Base-by-base conservation (phyloP, 2,888 invertebrate species). In the Willowsia nigromaculata region DNA sequence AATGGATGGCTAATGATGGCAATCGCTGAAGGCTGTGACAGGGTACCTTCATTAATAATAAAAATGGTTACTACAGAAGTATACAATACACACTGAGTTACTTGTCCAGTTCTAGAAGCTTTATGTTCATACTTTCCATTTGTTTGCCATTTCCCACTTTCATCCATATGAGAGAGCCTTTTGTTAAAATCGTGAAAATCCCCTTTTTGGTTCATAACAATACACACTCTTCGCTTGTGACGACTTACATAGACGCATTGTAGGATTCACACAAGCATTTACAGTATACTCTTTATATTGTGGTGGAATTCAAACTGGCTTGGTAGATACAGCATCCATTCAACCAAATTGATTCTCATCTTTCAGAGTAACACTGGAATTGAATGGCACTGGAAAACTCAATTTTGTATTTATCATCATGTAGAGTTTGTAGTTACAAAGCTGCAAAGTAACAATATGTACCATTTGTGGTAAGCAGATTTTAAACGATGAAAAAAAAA, bases 111-210 rank as follows among this genome's bases (percentile, higher is more conserved):
- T 33, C n/a, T n/a, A 13, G 15, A n/a, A 30, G n/a, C 15, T 30
- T 30, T 62, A 62, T 62, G 2, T 5, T 62, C 27, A 1, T 18
- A 4, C 25, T 33, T 40, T 43, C 43, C 25, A n/a, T n/a, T 71
- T 40, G 22, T 27, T 30, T 13, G 11, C 22, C 13, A 37, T 0
- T 68, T 5, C n/a, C 1, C 18, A 18, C 43, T 13, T 71, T 15
- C 22, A 71, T 71, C 22, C 71, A 71, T 68, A 27, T 30, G 56
- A 25, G 33, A 68, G n/a, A 59, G 33, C n/a, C 22, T 5, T 71
- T 71, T 40, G 40, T 71, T 71, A 22, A 71, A 71, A 40, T 71
- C 18, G n/a, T 71, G 68, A 71, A 71, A 71, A 71, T 71, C 43
- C 43, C 27, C 43, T 82, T 82, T 62, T 82, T 65, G 25, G 13